These are phyloP conservation scores for Apamea sordens DNA, from an alignment of 2,888 invertebrate species.

Conservation along the genomic window DNA sequence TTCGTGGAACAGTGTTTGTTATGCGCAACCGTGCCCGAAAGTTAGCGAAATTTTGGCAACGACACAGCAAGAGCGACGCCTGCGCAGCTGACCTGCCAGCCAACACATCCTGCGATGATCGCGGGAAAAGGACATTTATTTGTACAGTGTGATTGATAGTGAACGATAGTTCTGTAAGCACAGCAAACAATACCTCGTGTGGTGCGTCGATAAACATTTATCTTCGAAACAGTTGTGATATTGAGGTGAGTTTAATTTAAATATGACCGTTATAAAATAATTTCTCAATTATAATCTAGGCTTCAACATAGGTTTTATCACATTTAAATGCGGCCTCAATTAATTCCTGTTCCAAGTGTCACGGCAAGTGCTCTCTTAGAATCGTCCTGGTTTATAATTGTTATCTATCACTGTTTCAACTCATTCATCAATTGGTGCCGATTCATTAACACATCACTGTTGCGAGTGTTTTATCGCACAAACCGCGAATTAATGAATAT, in stretches of 20 bases:
- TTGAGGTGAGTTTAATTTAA: conserved; percentile 75
- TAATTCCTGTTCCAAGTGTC: conserved; percentile 68
- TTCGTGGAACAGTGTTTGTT: conserved; percentile 78
- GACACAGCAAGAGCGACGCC: conserved; percentile 67
- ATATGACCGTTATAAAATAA: conserved; percentile 47
- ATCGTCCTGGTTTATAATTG: conserved; percentile 64
- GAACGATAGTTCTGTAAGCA: conserved; percentile 73
- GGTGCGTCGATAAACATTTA: conserved; percentile 69
- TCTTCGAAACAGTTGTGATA: conserved; percentile 71
- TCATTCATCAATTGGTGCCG: conserved; percentile 36
- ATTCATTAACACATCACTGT: conserved; percentile 47
- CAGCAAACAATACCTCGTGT: conserved; percentile 69
- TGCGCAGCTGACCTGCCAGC: conserved; percentile 72
- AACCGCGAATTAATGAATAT: conserved; percentile 50
- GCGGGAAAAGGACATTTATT: conserved; percentile 76
- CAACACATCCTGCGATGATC: conserved; percentile 79
- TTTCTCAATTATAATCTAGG: conserved; percentile 45
- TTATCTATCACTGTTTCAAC: conserved; percentile 49
- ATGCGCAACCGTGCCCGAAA: conserved; percentile 78
- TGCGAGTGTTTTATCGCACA: conserved; percentile 29
- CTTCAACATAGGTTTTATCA: conserved; percentile 47
- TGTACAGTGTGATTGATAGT: conserved; percentile 78
- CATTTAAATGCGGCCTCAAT: conserved; percentile 69
- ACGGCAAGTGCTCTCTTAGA: conserved; percentile 49
- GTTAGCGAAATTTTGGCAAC: conserved; percentile 87